Evolutionary conservation across 2,113 vertebrate species (phyloP).

Genomic region (Desmodus rotundus): DNA sequence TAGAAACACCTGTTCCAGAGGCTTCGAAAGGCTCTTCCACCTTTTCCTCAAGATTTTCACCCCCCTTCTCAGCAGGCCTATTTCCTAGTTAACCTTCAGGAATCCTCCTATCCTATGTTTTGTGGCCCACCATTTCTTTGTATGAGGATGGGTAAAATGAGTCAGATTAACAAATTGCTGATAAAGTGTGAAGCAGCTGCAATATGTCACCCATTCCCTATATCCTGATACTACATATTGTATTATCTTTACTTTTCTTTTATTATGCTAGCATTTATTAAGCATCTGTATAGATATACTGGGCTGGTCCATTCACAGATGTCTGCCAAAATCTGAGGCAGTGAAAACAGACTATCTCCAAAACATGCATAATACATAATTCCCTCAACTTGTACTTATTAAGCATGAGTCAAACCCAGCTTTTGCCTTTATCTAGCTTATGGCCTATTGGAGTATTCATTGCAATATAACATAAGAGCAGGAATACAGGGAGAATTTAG

Average conservation of each 20-base stretch:
- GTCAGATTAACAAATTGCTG: background rate
- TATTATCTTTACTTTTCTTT: background rate
- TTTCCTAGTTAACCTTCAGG: background rate
- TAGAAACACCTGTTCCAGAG: background rate
- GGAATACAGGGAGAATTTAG: background rate
- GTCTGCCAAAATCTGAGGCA: background rate
- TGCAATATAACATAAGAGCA: background rate
- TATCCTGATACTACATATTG: background rate
- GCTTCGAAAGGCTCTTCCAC: background rate
- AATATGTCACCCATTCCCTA: background rate
- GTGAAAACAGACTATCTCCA: background rate
- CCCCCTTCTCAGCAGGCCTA: background rate
- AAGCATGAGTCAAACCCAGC: background rate
- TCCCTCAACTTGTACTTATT: conserved; percentile 6
- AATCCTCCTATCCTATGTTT: background rate
- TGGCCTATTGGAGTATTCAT: background rate
- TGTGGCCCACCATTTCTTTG: background rate
- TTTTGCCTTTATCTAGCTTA: background rate
- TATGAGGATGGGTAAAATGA: background rate
- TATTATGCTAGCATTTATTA: background rate
- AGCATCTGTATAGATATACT: background rate
- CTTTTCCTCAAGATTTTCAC: background rate
- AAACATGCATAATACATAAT: background rate
- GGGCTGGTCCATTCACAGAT: background rate
- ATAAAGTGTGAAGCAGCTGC: background rate